A percentile compares a stretch with the other conserved stretches of the same genome.
phyloP scores from a whole-genome alignment of 2,113 vertebrate species.

The Lepidothrix coronata region DNA sequence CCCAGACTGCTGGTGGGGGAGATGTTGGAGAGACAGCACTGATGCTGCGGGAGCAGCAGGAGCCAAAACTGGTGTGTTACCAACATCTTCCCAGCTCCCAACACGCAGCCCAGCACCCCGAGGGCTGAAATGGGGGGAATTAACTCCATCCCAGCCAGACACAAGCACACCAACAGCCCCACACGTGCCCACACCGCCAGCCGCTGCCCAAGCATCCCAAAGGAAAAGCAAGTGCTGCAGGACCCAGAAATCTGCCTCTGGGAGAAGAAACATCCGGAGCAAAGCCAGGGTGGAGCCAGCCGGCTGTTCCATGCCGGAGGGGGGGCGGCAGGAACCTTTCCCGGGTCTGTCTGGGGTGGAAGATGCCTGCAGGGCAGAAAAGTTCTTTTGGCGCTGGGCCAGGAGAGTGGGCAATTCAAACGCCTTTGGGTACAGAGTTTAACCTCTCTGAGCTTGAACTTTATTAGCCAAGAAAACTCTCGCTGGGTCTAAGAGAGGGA shows the following conservation, averaged over 20 bases:
- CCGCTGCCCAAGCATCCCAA: neutral
- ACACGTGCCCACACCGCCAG: rapidly evolving
- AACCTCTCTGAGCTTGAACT: slow-evolving; percentile 1
- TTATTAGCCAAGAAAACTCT: slow-evolving; percentile 52
- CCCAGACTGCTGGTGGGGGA: neutral
- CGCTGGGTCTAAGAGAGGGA: neutral
- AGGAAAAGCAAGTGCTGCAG: rapidly evolving
- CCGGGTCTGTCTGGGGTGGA: neutral
- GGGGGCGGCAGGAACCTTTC: neutral
- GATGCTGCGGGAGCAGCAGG: neutral
- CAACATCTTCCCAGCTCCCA: neutral
- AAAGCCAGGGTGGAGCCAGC: rapidly evolving
- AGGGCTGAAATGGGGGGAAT: neutral
- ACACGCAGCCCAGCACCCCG: neutral
- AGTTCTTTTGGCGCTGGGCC: neutral
- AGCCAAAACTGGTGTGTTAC: neutral
- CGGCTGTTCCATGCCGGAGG: neutral
- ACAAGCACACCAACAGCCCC: rapidly evolving
- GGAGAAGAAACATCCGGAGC: neutral
- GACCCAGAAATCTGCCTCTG: rapidly evolving
- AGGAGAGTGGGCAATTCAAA: neutral
- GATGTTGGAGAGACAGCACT: neutral
- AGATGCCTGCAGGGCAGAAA: neutral
- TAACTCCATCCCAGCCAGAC: neutral
- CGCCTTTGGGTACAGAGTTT: neutral